These are phyloP conservation scores for Montipora foliosa DNA, from an alignment of 64 coral and sea anemone species.

Conservation along the genomic window DNA sequence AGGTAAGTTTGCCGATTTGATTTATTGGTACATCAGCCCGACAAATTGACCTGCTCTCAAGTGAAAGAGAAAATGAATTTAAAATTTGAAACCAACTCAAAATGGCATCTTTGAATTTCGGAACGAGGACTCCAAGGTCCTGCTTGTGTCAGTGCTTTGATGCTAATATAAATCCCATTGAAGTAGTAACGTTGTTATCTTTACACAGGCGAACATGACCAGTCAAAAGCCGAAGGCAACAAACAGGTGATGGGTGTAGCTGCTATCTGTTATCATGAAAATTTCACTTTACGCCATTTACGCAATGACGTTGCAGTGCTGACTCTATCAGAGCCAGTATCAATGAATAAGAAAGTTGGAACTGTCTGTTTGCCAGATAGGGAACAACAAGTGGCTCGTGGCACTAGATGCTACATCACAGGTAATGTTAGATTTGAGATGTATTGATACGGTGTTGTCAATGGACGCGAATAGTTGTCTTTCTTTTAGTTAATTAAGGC, in stretches of 20 bases:
- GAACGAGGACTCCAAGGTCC: no score
- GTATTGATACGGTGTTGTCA: no score
- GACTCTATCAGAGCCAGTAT: slow-evolving; percentile 42
- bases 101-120: no score
- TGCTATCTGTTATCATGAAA: slow-evolving; percentile 17
- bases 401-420: slow-evolving; percentile 61
- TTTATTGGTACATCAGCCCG: no score
- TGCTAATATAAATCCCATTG: no score
- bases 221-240: background rate
- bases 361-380: slow-evolving; percentile 64
- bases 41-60: no score
- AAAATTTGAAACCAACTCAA: no score
- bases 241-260: slow-evolving; percentile 19
- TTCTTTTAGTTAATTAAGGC: no score
- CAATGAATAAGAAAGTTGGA: slow-evolving; percentile 37
- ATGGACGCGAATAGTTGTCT: no score
- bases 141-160: no score
- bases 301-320: slow-evolving; percentile 68
- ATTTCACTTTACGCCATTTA: slow-evolving; percentile 38
- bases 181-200: background rate
- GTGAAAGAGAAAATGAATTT: no score
- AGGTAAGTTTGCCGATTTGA: no score
- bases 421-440: slow-evolving; percentile 6
- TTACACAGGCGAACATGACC: slow-evolving; percentile 44
- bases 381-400: slow-evolving; percentile 35